These are phyloP conservation scores for Lacerta viridis DNA, from an alignment of 2,797 vertebrate species.

Conservation along the genomic window DNA sequence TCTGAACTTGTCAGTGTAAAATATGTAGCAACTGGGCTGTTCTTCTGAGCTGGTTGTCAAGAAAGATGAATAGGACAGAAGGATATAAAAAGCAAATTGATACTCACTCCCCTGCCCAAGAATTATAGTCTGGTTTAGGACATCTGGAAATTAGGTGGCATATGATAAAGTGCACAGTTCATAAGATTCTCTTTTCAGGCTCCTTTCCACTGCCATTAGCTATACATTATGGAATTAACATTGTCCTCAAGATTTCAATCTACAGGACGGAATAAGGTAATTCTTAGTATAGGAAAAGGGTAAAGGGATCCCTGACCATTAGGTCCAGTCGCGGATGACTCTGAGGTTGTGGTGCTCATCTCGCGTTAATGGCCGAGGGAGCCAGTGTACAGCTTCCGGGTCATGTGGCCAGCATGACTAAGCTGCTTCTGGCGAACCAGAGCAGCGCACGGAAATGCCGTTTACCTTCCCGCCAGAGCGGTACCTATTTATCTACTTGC, in stretches of 20 bases:
- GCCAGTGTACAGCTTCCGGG: no score
- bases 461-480: no score
- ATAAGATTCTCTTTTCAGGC: background rate
- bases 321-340: no score
- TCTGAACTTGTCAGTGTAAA: conserved; percentile 60
- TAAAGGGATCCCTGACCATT: no score
- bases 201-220: background rate
- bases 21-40: conserved; percentile 38
- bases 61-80: conserved; percentile 36
- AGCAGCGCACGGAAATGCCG: no score
- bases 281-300: background rate
- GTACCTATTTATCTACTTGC: no score
- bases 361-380: no score
- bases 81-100: background rate
- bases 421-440: no score
- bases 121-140: background rate
- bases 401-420: no score
- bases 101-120: background rate
- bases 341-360: no score
- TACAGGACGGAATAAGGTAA: no score
- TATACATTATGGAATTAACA: background rate
- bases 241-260: background rate
- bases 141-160: conserved; percentile 4
- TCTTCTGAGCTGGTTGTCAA: conserved; percentile 37
- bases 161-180: background rate